Base-by-base conservation (phyloP, 2,113 vertebrate species). In the Oreotrochilus melanogaster region DNA sequence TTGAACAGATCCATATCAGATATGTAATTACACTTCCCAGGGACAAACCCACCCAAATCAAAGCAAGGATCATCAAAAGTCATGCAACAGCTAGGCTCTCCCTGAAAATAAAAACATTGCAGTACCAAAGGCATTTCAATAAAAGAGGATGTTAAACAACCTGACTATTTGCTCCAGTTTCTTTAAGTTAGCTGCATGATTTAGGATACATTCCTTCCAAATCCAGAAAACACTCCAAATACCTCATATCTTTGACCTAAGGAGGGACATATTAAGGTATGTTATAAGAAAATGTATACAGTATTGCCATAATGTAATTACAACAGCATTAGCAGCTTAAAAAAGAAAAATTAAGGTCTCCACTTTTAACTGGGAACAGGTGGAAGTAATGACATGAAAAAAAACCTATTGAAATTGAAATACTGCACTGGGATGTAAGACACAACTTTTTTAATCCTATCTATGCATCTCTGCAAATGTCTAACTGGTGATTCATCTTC, bases 11-110 rank as follows among this genome's bases (percentile, higher is more conserved):
- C 96, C 97, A 92, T 96, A 97, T 98, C 98, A 96, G 89, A 89
- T 67, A 96, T 88, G 92, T 98, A 98, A 98, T 98, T 98, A 98
- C 92, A 96, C 88, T 96, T 97, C 98, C 93, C 97, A 97, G 97
- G 94, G 87, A 98, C 96, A 98, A 97, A 97, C 97, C 76, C 95
- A 86, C 86, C 85, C 88, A 95, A 97, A 98, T 98, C 98, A 98
- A 98, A 98, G 97, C 88, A 64, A 66, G 74, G 75, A 94, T 72
- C 74, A 91, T 96, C 97, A 95, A 95, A 96, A 82, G 14, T 93
- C 94, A 78, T 48, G 14, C 42, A 95, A 78, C 56, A 95, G 61
- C 50, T 88, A 94, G 39, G 28, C 37, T 92, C 57, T 56, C 82
- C 64, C 48, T 80, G 27, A 96, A 96, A 96, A 95, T 85, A 88